phyloP scores from a whole-genome alignment of 1,140 invertebrate species.

The Bursaphelenchus mucronatus region DNA sequence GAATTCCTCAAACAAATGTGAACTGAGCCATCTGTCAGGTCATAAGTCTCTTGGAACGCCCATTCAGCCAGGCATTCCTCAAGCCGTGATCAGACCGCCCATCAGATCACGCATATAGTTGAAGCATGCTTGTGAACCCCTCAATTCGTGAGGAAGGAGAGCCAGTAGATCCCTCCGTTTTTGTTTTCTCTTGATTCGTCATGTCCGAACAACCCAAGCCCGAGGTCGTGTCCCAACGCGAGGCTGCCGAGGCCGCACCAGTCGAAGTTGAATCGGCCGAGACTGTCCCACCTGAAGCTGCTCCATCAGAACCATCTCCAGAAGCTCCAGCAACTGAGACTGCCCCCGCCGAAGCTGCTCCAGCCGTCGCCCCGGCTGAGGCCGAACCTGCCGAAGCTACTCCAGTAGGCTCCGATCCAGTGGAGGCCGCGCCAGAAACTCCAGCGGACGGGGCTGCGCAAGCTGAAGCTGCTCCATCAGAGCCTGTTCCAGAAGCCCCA shows the following conservation, averaged over 20 bases:
- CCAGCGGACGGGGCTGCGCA: not conserved
- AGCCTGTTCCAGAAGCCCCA: not conserved
- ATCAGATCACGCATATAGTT: too few species aligned
- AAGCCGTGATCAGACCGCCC: too few species aligned
- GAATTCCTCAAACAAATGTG: too few species aligned
- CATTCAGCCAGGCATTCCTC: too few species aligned
- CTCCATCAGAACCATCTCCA: not conserved
- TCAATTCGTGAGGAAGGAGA: too few species aligned
- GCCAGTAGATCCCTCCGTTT: too few species aligned
- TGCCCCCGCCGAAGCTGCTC: not conserved
- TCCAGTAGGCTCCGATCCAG: not conserved
- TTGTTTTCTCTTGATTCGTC: too few species aligned
- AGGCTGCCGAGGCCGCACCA: not conserved
- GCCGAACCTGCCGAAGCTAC: not conserved
- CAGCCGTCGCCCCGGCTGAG: not conserved
- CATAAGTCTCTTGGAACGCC: too few species aligned
- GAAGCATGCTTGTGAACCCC: too few species aligned
- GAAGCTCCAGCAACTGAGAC: not conserved
- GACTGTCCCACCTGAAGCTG: not conserved
- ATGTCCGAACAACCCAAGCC: too few species aligned
- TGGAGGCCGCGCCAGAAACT: not conserved
- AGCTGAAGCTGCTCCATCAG: conserved; percentile 6
- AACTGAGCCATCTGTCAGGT: too few species aligned
- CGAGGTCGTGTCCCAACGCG: not conserved
- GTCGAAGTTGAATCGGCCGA: too few species aligned